Conservation (phyloP, 1,140 invertebrate genomes). For the Drosophila melanica region DNA sequence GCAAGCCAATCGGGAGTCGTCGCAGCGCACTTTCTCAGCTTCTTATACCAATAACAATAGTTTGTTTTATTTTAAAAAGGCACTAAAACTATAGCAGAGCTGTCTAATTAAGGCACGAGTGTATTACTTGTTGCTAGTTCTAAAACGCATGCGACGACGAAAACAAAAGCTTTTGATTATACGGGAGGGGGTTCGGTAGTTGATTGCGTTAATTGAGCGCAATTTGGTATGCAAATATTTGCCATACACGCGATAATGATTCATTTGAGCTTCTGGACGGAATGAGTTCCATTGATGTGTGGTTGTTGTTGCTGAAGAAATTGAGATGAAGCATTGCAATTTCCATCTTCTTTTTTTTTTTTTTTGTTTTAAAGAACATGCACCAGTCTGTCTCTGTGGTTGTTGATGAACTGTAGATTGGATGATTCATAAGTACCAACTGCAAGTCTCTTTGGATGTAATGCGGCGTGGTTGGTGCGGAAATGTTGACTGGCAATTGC, state of each 20-base stretch:
- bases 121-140: slow-evolving; percentile 54
- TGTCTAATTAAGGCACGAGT: slow-evolving; percentile 77
- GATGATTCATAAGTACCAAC: slow-evolving; percentile 80
- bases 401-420: slow-evolving; percentile 51
- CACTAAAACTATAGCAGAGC: slow-evolving; percentile 63
- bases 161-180: slow-evolving; percentile 19
- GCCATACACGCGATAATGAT: slow-evolving; percentile 59
- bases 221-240: slow-evolving; percentile 56
- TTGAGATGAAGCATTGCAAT: slow-evolving; percentile 36
- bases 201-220: slow-evolving; percentile 71
- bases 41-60: slow-evolving; percentile 40
- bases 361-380: slow-evolving; percentile 7
- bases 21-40: slow-evolving; percentile 48
- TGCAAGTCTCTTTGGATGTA: slow-evolving; percentile 57
- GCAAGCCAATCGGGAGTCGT: slow-evolving; percentile 62
- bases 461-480: slow-evolving; percentile 15
- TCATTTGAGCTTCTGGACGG: slow-evolving; percentile 64
- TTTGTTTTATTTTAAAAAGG: slow-evolving; percentile 49
- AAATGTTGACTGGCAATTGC: slow-evolving; percentile 56
- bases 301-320: slow-evolving; percentile 10
- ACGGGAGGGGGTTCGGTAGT: slow-evolving; percentile 6
- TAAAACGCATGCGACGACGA: slow-evolving; percentile 55
- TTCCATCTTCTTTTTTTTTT: too few relatives aligned
- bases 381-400: not conserved
- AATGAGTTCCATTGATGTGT: slow-evolving; percentile 25